Conservation (phyloP, 92 coral and sea anemone species). For the Zoanthus sociatus region DNA sequence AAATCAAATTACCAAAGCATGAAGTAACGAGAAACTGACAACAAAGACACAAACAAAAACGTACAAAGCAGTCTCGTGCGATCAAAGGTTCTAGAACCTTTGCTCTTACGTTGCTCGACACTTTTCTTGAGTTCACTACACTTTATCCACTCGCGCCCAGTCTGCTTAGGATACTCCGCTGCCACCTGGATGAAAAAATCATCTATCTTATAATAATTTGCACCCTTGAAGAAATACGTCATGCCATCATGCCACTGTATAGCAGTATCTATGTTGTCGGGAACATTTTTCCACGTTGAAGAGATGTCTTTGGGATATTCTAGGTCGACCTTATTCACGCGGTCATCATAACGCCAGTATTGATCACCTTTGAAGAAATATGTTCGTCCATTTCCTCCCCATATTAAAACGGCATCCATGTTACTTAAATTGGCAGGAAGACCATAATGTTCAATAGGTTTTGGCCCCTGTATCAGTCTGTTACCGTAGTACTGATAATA, state of each 20-base stretch:
- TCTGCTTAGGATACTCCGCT: conserved; percentile 54
- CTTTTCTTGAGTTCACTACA: conserved; percentile 35
- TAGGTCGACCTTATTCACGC: conserved; percentile 48
- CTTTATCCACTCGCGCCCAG: conserved; percentile 28
- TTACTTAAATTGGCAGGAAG: conserved; percentile 64
- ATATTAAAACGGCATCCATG: conserved; percentile 76
- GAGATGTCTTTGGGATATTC: conserved; percentile 74
- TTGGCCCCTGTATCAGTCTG: conserved; percentile 58
- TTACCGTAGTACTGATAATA: conserved; percentile 63
- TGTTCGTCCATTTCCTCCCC: conserved; percentile 74
- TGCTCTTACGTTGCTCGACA: background rate
- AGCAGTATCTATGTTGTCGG: conserved; percentile 70
- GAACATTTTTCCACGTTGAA: conserved; percentile 56
- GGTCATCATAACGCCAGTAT: conserved; percentile 75
- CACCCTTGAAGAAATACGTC: conserved; percentile 71
- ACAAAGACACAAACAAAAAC: background rate
- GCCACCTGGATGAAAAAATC: conserved; percentile 58
- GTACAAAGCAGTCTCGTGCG: background rate
- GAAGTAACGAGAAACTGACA: background rate
- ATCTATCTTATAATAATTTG: conserved; percentile 61
- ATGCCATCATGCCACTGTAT: conserved; percentile 68
- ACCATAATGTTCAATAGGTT: conserved; percentile 58
- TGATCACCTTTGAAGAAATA: conserved; percentile 76
- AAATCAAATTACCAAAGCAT: no score
- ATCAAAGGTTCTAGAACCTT: background rate